Conservation (phyloP, 2,888 invertebrate genomes). For the Alentia gelatinosa region DNA sequence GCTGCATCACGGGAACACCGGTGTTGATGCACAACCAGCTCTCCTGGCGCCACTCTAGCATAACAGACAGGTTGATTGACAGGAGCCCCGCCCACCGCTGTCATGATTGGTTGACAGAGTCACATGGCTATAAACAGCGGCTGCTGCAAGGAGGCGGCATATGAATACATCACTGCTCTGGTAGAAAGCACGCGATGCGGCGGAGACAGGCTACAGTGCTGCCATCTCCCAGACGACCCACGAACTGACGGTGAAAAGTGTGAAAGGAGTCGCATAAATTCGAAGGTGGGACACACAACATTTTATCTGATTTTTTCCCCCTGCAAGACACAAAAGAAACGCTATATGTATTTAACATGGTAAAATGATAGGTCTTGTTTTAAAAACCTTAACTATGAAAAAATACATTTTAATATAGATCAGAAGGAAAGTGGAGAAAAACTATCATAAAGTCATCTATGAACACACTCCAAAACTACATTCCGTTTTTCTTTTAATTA, state of each 20-base stretch:
- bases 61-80: slow-evolving; percentile 49
- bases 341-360: too few relatives aligned
- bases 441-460: too few relatives aligned
- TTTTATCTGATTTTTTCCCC: too few relatives aligned
- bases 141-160: slow-evolving; percentile 1
- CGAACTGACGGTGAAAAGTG: not conserved
- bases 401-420: too few relatives aligned
- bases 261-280: too few relatives aligned
- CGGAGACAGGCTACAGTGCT: not conserved
- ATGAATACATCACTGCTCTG: not conserved
- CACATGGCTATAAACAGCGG: not conserved
- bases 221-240: not conserved
- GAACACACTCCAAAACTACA: too few relatives aligned
- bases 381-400: too few relatives aligned
- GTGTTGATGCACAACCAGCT: not conserved
- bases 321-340: too few relatives aligned
- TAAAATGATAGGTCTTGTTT: too few relatives aligned
- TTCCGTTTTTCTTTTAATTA: too few relatives aligned
- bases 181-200: not conserved
- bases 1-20: not conserved
- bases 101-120: slow-evolving; percentile 47
- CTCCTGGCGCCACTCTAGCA: slow-evolving; percentile 44
- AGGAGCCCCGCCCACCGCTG: slow-evolving; percentile 49
- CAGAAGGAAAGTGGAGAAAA: too few relatives aligned
- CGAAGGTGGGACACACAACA: too few relatives aligned